These are phyloP conservation scores for Gymnogyps californianus DNA, from an alignment of 2,113 vertebrate genomes.

Conservation along the genomic window DNA sequence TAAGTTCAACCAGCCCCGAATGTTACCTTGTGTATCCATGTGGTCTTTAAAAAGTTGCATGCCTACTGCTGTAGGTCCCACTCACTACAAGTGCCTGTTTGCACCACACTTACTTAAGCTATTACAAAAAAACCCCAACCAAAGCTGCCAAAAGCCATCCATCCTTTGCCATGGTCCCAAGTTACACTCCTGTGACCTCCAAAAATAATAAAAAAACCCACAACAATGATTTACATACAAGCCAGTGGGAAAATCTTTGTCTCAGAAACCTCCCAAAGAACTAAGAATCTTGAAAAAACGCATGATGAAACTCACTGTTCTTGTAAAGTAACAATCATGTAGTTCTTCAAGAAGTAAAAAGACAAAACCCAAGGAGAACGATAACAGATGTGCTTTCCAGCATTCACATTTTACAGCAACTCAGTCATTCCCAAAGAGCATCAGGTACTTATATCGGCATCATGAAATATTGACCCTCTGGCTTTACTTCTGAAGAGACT, in stretches of 20 bases:
- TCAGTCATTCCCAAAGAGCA: conserved; percentile 8
- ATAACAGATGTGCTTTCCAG: background rate
- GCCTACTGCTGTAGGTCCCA: background rate
- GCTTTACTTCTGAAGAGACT: conserved; percentile 32
- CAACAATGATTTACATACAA: background rate
- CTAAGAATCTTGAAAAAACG: background rate
- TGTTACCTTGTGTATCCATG: background rate
- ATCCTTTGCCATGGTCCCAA: background rate
- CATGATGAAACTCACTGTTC: background rate
- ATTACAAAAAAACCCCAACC: background rate
- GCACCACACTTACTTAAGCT: background rate
- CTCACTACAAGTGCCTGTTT: background rate
- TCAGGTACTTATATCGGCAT: background rate
- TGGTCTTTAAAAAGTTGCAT: background rate
- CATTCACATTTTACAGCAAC: background rate
- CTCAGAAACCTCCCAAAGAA: background rate
- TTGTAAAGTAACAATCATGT: background rate
- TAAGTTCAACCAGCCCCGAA: background rate
- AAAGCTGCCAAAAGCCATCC: background rate
- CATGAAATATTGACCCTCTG: background rate
- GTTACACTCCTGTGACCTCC: background rate
- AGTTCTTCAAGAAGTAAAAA: background rate
- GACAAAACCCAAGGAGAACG: background rate
- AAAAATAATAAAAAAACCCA: background rate
- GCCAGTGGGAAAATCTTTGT: background rate